Base-by-base conservation (phyloP, 2,888 invertebrate genomes). In the Cynaeus angustus region DNA sequence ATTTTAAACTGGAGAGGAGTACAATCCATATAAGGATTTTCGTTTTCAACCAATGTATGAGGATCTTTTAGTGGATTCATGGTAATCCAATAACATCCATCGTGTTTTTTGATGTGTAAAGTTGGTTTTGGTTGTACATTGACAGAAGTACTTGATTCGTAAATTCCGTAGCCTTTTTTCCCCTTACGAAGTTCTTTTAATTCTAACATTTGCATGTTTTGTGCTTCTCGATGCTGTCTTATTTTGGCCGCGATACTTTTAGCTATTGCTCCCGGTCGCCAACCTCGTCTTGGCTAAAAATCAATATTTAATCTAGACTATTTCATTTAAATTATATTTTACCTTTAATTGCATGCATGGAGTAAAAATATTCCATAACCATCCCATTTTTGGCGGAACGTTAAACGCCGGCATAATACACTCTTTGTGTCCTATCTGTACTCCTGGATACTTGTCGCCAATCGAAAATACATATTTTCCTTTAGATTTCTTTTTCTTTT, bases 1-100 rank as follows among this genome's bases (percentile, higher is more conserved):
- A 92, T 91, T 81, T 89, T 90, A 77, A 92, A 91, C 66, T 91
- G 86, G 82, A 92, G 86, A 0, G 92, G 92, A 69, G 91, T 89
- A 79, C 91, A 91, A 62, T 90, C 88, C 41, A 89, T 88, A 77
- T 91, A 92, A 0, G 92, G 91, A 80, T 91, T 89, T 75, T 91
- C 91, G 71, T 89, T 88, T 0, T 87, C 86, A 10, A 83, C 84
- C 43, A 92, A 83, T 14, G 87, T 86, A 0, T 86, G 85, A 0
- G 90, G 84, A 75, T 91, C 89, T 82, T 91, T 91, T 1, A 92
- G 80, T 0, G 92, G 92, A 64, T 91, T 89, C 79, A 92, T 88
- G 77, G 90, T 90, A 73, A 92, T 90, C 21, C 88, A 88, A 77
- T 90, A 91, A 1, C 87, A 85, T 1, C 91, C 91, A 41, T 91